phyloP scores from a whole-genome alignment of 2,797 vertebrate genomes.

The Enteromius anoplus region DNA sequence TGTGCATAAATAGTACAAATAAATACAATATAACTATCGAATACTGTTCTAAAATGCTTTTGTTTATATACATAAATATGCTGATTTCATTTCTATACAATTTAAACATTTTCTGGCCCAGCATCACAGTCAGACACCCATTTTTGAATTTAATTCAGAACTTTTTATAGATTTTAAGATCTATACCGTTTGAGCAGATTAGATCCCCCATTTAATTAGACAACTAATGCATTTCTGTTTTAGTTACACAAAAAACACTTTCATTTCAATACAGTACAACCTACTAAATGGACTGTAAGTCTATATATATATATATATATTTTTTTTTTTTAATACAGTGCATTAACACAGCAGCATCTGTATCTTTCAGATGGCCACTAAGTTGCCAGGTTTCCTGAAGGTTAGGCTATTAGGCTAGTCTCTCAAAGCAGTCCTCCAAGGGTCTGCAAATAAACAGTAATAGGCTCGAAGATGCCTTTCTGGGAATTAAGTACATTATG shows the following conservation, averaged over 20 bases:
- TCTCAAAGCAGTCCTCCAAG: conserved; percentile 38
- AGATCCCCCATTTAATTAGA: not conserved
- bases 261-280: not conserved
- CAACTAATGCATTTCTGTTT: not conserved
- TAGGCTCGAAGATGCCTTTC: conserved; percentile 61
- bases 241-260: not conserved
- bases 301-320: too few species aligned
- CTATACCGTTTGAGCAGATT: not conserved
- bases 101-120: not conserved
- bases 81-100: not conserved
- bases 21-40: not conserved
- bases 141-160: not conserved
- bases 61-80: not conserved
- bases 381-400: conserved; percentile 17
- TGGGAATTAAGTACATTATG: conserved; percentile 77
- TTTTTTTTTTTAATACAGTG: not conserved
- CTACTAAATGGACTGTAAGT: not conserved
- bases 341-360: not conserved
- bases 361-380: not conserved
- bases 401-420: conserved; percentile 41
- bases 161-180: not conserved
- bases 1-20: not conserved
- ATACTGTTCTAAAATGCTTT: not conserved
- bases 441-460: conserved; percentile 66
- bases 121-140: not conserved